These are phyloP conservation scores for Pteruthius melanotis DNA, from an alignment of 2,113 vertebrate genomes.

Conservation along the genomic window DNA sequence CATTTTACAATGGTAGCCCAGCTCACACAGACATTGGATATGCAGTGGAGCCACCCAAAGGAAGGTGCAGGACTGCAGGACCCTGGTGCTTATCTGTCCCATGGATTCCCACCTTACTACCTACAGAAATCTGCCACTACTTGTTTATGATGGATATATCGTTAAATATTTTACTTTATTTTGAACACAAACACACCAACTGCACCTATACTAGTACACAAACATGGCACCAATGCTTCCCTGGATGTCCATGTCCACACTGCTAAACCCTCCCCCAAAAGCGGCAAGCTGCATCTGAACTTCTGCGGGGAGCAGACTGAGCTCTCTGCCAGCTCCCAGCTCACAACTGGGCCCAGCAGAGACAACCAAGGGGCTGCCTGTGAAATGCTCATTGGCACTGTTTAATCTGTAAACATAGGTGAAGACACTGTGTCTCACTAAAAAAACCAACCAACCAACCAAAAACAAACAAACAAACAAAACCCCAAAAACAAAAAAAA, in stretches of 20 bases:
- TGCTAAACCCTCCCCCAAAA: not conserved
- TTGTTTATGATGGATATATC: not conserved
- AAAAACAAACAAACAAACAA: not conserved
- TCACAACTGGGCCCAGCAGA: not conserved
- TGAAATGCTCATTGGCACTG: not conserved
- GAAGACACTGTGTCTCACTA: not conserved
- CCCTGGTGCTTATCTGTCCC: not conserved
- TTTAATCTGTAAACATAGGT: not conserved
- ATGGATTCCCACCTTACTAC: not conserved
- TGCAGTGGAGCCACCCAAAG: not conserved
- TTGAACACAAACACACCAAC: not conserved
- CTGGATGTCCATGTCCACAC: not conserved
- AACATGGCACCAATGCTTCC: accelerated
- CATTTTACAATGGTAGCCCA: not conserved
- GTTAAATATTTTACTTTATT: not conserved
- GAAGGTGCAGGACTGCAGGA: not conserved
- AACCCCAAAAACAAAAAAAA: not conserved
- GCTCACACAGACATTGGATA: accelerated
- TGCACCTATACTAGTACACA: no score
- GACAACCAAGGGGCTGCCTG: not conserved
- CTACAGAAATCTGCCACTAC: not conserved
- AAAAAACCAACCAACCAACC: not conserved
- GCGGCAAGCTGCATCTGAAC: not conserved
- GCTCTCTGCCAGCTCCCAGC: not conserved
- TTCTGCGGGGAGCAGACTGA: not conserved